Percentiles rank a stretch among this genome's conserved stretches.
These are phyloP conservation scores for Carcina quercana DNA, from an alignment of 2,888 invertebrate genomes.

Conservation along the genomic window DNA sequence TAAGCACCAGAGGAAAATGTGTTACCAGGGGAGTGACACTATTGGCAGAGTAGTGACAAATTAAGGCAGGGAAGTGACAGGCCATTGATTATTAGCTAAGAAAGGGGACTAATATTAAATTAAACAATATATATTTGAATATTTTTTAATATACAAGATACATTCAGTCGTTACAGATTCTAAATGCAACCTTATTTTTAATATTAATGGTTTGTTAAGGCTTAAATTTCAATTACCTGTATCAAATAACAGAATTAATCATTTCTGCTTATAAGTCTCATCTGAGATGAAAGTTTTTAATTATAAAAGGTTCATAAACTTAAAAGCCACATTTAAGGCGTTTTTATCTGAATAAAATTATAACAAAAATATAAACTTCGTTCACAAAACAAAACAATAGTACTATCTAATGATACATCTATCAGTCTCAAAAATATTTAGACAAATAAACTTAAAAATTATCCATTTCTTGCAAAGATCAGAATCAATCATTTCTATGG, in stretches of 20 bases:
- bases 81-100: slow-evolving; percentile 9
- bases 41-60: slow-evolving; percentile 15
- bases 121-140: slow-evolving; percentile 7
- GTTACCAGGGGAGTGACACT: slow-evolving; percentile 17
- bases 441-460: slow-evolving; percentile 14
- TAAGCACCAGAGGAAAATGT: slow-evolving; percentile 17
- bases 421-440: slow-evolving; percentile 13
- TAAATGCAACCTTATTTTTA: slow-evolving; percentile 11
- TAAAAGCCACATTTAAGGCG: slow-evolving; percentile 6
- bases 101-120: slow-evolving; percentile 9
- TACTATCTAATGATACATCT: too few species aligned
- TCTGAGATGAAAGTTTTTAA: slow-evolving; percentile 8
- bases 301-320: slow-evolving; percentile 6
- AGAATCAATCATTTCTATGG: slow-evolving; percentile 12
- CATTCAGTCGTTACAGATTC: slow-evolving; percentile 4
- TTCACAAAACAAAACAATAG: slow-evolving; percentile 14
- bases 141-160: slow-evolving; percentile 9
- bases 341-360: slow-evolving; percentile 6
- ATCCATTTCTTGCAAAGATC: slow-evolving; percentile 14
- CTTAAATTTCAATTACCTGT: slow-evolving; percentile 11
- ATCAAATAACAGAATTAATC: slow-evolving; percentile 11
- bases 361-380: slow-evolving; percentile 11
- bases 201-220: slow-evolving; percentile 11
- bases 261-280: slow-evolving; percentile 12
- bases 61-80: slow-evolving; percentile 12